phyloP scores from a whole-genome alignment of 2,888 invertebrate genomes.

The Philaethria dido region DNA sequence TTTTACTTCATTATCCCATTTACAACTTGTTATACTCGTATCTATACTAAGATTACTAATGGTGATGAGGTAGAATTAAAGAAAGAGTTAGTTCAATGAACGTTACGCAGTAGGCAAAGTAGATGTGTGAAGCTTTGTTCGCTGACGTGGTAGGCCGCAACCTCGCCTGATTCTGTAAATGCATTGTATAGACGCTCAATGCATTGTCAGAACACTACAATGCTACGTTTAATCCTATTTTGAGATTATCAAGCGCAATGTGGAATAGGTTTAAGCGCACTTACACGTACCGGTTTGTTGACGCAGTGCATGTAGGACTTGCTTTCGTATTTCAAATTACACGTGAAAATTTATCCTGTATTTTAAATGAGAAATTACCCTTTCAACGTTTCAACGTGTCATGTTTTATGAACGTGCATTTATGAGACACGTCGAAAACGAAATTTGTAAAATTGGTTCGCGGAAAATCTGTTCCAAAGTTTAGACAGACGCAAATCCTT shows the following conservation, averaged over 20 bases:
- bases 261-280: constrained; percentile 14
- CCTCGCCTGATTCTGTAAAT: constrained; percentile 32
- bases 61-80: not conserved
- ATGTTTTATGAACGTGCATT: constrained; percentile 28
- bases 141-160: constrained; percentile 26
- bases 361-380: constrained; percentile 28
- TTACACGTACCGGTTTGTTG: constrained; percentile 18
- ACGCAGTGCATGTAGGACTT: constrained; percentile 3
- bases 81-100: constrained; percentile 7
- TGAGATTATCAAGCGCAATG: constrained; percentile 17
- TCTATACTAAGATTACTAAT: not conserved
- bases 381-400: constrained; percentile 30
- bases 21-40: not conserved
- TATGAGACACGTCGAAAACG: constrained; percentile 20
- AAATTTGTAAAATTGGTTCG: constrained; percentile 31
- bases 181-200: constrained; percentile 32
- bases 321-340: constrained; percentile 22
- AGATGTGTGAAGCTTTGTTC: constrained; percentile 28
- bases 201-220: constrained; percentile 24
- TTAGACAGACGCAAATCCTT: constrained; percentile 31
- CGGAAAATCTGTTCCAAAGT: constrained; percentile 26
- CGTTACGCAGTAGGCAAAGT: constrained; percentile 15
- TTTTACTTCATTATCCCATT: not conserved
- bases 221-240: constrained; percentile 34
- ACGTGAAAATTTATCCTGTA: constrained; percentile 15